phyloP scores from a whole-genome alignment of 2,113 vertebrate species.

The Rhynchomys soricoides region DNA sequence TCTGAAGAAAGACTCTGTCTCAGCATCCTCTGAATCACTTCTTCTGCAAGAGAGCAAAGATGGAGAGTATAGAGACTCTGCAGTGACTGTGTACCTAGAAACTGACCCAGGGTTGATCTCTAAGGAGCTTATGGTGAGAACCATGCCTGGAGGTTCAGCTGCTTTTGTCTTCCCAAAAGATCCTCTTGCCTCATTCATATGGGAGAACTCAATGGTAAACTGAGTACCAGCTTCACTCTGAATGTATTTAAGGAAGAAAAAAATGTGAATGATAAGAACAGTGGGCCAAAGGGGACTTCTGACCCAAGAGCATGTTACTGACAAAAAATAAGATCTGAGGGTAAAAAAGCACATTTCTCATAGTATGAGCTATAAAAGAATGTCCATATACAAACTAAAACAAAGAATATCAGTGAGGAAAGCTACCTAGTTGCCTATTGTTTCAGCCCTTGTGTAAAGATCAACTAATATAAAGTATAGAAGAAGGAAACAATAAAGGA shows the following conservation, averaged over 20 bases:
- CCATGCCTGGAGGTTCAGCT: neutral
- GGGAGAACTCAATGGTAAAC: neutral
- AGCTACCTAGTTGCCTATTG: neutral
- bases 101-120: neutral
- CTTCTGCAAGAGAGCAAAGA: slow-evolving; percentile 44
- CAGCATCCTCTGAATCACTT: slow-evolving; percentile 68
- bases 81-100: neutral
- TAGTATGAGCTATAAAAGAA: slow-evolving; percentile 16
- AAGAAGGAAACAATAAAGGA: neutral
- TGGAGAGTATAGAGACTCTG: slow-evolving; percentile 10
- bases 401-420: neutral
- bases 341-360: neutral
- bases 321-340: slow-evolving; percentile 14
- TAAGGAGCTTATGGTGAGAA: neutral
- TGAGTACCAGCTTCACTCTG: neutral
- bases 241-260: slow-evolving; percentile 27
- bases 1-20: slow-evolving; percentile 36
- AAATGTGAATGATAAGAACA: neutral
- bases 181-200: neutral
- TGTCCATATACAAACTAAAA: neutral
- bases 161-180: neutral
- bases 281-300: neutral
- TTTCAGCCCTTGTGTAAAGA: slow-evolving; percentile 21
- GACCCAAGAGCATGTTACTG: neutral
- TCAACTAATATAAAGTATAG: neutral